These are phyloP conservation scores for Ia io DNA, from an alignment of 2,113 vertebrate genomes.

Conservation along the genomic window DNA sequence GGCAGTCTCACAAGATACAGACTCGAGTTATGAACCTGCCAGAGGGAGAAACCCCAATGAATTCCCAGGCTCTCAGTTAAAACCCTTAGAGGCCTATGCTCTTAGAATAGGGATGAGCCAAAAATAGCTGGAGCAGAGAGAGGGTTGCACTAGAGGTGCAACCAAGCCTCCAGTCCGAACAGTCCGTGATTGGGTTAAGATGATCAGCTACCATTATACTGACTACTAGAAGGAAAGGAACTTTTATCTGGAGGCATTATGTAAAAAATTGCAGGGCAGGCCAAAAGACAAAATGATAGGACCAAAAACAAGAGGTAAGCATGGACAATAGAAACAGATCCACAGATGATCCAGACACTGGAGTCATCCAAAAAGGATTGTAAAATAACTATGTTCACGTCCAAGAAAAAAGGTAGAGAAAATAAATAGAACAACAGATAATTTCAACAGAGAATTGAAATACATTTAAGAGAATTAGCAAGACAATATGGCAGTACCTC, in stretches of 20 bases:
- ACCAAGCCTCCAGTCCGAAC: neutral
- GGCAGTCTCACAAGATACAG: slow-evolving; percentile 30
- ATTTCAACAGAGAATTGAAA: slow-evolving; percentile 2
- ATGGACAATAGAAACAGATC: neutral
- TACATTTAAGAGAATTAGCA: neutral
- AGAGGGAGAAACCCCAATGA: neutral
- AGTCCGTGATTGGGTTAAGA: neutral
- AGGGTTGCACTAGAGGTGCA: neutral
- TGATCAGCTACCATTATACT: neutral
- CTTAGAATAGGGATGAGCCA: slow-evolving; percentile 14
- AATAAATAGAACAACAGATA: neutral
- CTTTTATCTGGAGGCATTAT: neutral
- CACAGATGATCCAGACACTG: neutral
- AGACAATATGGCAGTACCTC: neutral
- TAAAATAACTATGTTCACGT: neutral
- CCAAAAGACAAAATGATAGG: neutral
- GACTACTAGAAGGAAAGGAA: neutral
- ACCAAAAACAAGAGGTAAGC: neutral
- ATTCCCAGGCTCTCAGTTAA: slow-evolving; percentile 7
- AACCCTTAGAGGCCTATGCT: neutral
- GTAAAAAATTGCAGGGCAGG: neutral
- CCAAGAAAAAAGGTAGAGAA: neutral
- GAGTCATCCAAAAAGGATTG: neutral
- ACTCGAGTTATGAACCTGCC: slow-evolving; percentile 30
- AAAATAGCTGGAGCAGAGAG: neutral